These are phyloP conservation scores for Papilio polyxenes DNA, from an alignment of 1,140 invertebrate species.

Conservation along the genomic window DNA sequence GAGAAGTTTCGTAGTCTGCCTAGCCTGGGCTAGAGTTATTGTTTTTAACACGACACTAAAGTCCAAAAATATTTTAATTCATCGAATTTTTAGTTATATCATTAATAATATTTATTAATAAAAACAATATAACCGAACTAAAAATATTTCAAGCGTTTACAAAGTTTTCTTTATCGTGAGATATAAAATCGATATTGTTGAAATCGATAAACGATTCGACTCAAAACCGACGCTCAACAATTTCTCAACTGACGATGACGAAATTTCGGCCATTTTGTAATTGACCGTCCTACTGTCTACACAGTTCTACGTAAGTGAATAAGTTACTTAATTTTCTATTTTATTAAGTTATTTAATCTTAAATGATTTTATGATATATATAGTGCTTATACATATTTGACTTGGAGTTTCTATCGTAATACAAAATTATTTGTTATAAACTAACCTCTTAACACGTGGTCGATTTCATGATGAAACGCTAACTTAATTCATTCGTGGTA, in stretches of 20 bases:
- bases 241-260: background rate
- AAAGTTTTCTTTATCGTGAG: background rate
- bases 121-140: too few species aligned
- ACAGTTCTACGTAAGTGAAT: constrained; percentile 73
- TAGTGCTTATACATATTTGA: background rate
- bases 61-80: too few species aligned
- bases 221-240: background rate
- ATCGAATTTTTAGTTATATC: too few species aligned
- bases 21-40: too few species aligned
- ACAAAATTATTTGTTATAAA: constrained; percentile 14
- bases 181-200: background rate
- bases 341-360: constrained; percentile 28
- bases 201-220: background rate
- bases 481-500: constrained; percentile 77
- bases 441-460: constrained; percentile 62
- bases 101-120: too few species aligned
- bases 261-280: constrained; percentile 71
- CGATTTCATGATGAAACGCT: constrained; percentile 66
- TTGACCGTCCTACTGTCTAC: constrained; percentile 65
- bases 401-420: background rate
- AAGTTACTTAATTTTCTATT: constrained; percentile 25
- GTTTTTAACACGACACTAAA: too few species aligned
- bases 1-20: too few species aligned
- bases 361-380: constrained; percentile 10
- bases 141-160: too few species aligned